phyloP scores from a whole-genome alignment of 2,797 vertebrate species.

The Fratercula arctica region DNA sequence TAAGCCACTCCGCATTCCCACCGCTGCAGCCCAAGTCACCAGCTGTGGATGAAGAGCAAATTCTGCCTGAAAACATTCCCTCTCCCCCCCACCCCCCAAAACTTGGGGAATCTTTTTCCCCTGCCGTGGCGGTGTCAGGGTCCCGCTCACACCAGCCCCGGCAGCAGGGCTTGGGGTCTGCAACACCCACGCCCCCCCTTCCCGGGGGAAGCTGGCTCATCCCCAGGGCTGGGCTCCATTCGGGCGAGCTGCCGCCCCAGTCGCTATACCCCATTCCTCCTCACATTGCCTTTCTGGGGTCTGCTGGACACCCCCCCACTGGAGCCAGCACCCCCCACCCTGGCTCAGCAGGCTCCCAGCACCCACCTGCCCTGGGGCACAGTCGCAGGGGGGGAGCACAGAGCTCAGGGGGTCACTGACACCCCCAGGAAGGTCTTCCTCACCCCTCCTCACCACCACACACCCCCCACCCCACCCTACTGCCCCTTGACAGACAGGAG shows the following conservation, averaged over 20 bases:
- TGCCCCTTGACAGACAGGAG: not conserved
- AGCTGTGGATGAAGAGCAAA: accelerated
- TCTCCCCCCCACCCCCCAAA: accelerated
- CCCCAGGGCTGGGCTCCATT: not conserved
- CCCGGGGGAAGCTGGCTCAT: accelerated
- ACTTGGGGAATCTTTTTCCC: accelerated
- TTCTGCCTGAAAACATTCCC: not conserved
- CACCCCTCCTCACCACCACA: no score
- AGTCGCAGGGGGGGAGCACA: not conserved
- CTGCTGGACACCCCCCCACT: no score
- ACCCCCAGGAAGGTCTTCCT: not conserved
- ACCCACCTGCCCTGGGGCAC: not conserved
- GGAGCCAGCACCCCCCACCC: no score
- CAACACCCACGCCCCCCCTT: not conserved
- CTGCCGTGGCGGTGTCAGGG: accelerated
- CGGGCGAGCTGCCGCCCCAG: accelerated
- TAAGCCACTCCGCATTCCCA: accelerated
- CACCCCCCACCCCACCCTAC: not conserved
- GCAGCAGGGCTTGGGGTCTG: accelerated
- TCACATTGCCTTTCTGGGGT: not conserved
- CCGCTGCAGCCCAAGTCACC: not conserved
- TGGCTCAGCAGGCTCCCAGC: no score
- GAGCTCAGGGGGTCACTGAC: not conserved
- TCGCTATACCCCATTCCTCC: no score
- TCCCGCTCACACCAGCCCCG: accelerated